Conservation (phyloP, 92 coral and sea anemone species). For the Isaurus tuberculatus region DNA sequence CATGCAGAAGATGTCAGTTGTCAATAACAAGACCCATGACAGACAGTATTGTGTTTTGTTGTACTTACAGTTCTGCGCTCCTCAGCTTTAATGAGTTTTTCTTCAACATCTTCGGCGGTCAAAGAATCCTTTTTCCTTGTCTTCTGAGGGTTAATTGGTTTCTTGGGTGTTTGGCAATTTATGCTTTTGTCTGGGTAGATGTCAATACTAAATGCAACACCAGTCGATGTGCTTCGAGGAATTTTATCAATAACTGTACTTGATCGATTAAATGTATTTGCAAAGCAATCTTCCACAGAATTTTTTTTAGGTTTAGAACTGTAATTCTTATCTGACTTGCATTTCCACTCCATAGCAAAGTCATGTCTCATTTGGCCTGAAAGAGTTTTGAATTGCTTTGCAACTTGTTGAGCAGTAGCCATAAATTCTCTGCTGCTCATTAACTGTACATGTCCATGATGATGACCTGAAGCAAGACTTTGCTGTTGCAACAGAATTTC, state of each 20-base stretch:
- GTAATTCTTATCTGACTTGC: conserved; percentile 24
- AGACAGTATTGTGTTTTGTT: too few species aligned
- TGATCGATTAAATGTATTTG: background rate
- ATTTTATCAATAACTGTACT: background rate
- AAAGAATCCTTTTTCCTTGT: conserved; percentile 49
- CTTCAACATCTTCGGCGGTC: conserved; percentile 80
- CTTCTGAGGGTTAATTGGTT: conserved; percentile 47
- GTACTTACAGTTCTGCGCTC: conserved; percentile 85
- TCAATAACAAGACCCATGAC: too few species aligned
- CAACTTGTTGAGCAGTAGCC: conserved; percentile 83
- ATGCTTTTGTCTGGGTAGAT: conserved; percentile 54
- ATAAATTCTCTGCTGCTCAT: conserved; percentile 72
- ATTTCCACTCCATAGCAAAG: conserved; percentile 65
- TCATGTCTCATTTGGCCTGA: conserved; percentile 73
- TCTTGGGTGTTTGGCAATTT: conserved; percentile 51
- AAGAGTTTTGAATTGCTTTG: conserved; percentile 69
- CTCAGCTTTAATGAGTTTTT: conserved; percentile 84
- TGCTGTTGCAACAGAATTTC: conserved; percentile 86
- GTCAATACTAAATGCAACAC: conserved; percentile 76
- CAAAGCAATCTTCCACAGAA: background rate
- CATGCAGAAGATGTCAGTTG: too few species aligned
- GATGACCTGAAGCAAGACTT: conserved; percentile 64
- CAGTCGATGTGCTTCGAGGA: conserved; percentile 37
- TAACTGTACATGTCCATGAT: conserved; percentile 31
- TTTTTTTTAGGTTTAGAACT: conserved; percentile 6